phyloP scores from a whole-genome alignment of 2,888 invertebrate genomes.

The Harpalus rufipes region DNA sequence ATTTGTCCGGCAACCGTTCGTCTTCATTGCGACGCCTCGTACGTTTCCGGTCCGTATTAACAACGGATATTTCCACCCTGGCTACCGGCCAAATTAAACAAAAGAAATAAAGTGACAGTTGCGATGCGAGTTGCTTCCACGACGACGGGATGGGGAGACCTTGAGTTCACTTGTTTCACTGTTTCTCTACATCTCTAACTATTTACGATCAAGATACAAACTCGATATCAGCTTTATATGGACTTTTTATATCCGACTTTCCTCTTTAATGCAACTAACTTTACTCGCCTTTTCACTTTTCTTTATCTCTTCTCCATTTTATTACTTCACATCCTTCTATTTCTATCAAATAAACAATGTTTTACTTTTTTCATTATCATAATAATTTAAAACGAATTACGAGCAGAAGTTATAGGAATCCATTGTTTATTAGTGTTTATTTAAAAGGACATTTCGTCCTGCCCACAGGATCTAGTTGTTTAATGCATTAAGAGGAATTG shows the following conservation, averaged over 20 bases:
- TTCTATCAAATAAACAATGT: neutral
- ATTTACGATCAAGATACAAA: neutral
- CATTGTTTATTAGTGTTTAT: no score
- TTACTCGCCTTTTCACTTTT: constrained; percentile 2
- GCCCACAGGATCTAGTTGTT: no score
- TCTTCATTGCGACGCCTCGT: constrained; percentile 62
- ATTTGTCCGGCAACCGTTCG: constrained; percentile 61
- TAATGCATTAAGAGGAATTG: no score
- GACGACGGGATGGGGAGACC: constrained; percentile 1
- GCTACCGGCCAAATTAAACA: constrained; percentile 55
- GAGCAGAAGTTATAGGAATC: no score
- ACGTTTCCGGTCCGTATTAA: constrained; percentile 57
- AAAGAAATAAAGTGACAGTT: constrained; percentile 57
- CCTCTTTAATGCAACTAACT: constrained; percentile 2
- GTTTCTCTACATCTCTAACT: neutral
- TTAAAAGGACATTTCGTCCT: no score
- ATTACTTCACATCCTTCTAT: neutral
- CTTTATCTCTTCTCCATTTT: neutral
- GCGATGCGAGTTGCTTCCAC: neutral
- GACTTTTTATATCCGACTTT: neutral
- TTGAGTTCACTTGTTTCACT: constrained; percentile 44
- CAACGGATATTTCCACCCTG: constrained; percentile 58
- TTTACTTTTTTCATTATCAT: no score
- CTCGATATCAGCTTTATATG: constrained; percentile 5
- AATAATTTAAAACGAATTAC: no score